Conservation (phyloP, 2,888 invertebrate genomes). For the Galeruca laticollis region DNA sequence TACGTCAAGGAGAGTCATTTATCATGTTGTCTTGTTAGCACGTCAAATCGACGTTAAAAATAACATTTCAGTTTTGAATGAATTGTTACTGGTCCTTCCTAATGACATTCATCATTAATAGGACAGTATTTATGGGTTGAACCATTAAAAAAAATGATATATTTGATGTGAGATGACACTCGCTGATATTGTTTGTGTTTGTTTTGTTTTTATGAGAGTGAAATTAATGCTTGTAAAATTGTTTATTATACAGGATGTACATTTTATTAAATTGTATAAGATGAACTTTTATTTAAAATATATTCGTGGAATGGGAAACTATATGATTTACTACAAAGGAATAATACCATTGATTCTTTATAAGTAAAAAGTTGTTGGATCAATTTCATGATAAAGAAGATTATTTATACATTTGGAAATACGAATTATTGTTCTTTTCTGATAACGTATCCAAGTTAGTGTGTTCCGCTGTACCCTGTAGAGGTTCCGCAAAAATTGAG, state of each 20-base stretch:
- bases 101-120: constrained; percentile 51
- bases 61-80: constrained; percentile 48
- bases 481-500: too few species aligned
- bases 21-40: constrained; percentile 54
- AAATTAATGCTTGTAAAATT: constrained; percentile 28
- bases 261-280: neutral
- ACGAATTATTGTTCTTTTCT: too few species aligned
- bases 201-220: constrained; percentile 45
- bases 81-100: constrained; percentile 46
- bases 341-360: too few species aligned
- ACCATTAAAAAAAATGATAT: constrained; percentile 48
- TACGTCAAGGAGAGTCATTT: constrained; percentile 44
- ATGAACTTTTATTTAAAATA: too few species aligned
- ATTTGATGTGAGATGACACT: constrained; percentile 49
- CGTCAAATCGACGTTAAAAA: constrained; percentile 50
- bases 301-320: too few species aligned
- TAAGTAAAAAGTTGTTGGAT: too few species aligned
- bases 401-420: too few species aligned
- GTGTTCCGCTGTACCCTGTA: too few species aligned
- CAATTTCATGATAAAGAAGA: too few species aligned
- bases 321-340: too few species aligned
- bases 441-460: too few species aligned
- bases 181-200: constrained; percentile 43
- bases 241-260: constrained; percentile 7
- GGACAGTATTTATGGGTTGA: constrained; percentile 43